These are phyloP conservation scores for Dendrolimus punctatus DNA, from an alignment of 1,140 invertebrate genomes.

Conservation along the genomic window DNA sequence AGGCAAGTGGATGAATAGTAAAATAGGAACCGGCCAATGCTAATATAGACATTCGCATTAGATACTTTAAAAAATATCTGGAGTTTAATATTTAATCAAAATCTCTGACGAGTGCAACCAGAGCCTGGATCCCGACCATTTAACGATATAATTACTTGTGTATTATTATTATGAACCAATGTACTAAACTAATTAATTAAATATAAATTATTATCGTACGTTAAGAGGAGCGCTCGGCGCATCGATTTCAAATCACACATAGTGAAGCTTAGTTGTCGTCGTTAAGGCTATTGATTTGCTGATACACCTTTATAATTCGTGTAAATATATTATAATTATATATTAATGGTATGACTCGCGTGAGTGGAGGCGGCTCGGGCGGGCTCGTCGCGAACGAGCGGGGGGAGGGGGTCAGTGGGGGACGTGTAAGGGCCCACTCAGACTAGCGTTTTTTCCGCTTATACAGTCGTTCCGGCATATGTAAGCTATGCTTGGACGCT, in stretches of 20 bases:
- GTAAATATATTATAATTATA: constrained; percentile 70
- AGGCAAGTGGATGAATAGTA: no score
- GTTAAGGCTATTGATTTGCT: constrained; percentile 64
- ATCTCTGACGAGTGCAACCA: neutral
- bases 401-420: neutral
- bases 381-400: neutral
- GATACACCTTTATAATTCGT: constrained; percentile 66
- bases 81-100: neutral
- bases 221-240: constrained; percentile 61
- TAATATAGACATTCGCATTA: no score
- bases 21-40: no score
- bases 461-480: no score
- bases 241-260: constrained; percentile 66
- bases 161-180: constrained; percentile 18
- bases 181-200: constrained; percentile 34
- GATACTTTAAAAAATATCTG: no score
- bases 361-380: constrained; percentile 14
- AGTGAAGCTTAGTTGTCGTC: constrained; percentile 69
- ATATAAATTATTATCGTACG: constrained; percentile 61
- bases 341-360: constrained; percentile 59
- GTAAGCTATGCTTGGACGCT: no score
- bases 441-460: no score
- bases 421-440: no score
- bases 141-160: constrained; percentile 12
- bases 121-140: constrained; percentile 10